These are phyloP conservation scores for Tetramorium bicarinatum DNA, from an alignment of 2,888 invertebrate genomes.

Conservation along the genomic window DNA sequence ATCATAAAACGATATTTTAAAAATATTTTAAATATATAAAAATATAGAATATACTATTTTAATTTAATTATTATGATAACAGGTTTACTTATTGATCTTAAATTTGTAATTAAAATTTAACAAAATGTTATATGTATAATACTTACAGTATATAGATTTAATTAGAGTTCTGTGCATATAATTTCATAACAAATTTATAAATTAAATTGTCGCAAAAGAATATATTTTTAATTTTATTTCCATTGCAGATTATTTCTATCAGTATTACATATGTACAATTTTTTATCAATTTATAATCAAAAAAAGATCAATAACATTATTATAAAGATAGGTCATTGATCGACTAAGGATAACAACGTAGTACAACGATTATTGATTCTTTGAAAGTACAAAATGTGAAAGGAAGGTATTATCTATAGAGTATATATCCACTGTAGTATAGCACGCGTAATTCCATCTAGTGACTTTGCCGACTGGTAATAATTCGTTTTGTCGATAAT, in stretches of 20 bases:
- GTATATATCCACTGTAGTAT: no score
- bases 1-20: not conserved
- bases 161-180: not conserved
- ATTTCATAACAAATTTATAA: not conserved
- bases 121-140: not conserved
- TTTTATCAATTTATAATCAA: not conserved
- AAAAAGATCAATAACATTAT: not conserved
- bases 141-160: not conserved
- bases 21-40: not conserved
- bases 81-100: not conserved
- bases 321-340: not conserved
- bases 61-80: not conserved
- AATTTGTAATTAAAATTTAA: not conserved
- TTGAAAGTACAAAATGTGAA: not conserved
- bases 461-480: not conserved
- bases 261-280: not conserved
- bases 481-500: not conserved
- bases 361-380: not conserved
- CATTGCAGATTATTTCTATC: not conserved
- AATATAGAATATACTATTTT: not conserved
- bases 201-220: not conserved
- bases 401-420: not conserved
- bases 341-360: not conserved
- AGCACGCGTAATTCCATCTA: no score
- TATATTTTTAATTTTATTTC: not conserved